Evolutionary conservation across 2,113 vertebrate genomes (phyloP), one percentile per base, ranked within the genome.

Genomic region (Eulacestoma nigropectus): DNA sequence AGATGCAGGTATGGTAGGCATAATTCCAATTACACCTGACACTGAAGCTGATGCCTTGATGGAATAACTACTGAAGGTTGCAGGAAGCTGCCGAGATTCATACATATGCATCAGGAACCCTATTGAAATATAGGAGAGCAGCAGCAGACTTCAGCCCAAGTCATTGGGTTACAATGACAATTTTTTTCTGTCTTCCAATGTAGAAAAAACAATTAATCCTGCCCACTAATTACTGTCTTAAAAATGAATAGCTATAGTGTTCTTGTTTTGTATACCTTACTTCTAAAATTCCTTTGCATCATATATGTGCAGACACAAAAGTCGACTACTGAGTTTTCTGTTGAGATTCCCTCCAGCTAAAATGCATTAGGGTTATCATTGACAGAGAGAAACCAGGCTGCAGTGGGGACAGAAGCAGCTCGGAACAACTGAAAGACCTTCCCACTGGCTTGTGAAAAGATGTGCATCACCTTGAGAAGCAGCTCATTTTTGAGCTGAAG

Each of bases 1-100:
- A 0, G 35, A 69, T 84, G 55, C n/a, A 96, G 86, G 80, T 87
- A n/a, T 68, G 47, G 27, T 41, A 26, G 50, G 23, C 39, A 47
- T 84, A 56, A 78, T 87, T 78, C 88, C 95, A 84, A 47, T 78
- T 92, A 47, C 83, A 96, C 35, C 74, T 91, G 84, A 84, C 64
- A 64, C 73, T 68, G 62, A 89, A 81, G 73, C 25, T 94, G 64
- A 81, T 90, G 47, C 39, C 73, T 89, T 96, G 89, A 92, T 96
- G 86, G 95, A 97, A 92, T 84, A 92, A 92, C 93, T 92, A 78
- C 93, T 78, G 80, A 89, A 89, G 35, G 73, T 18, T 84, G 22
- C 80, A 91, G 91, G 73, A 95, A 91, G 47, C 56, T 86, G 76
- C 27, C 53, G 89, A 74, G 27, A 22, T 81, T 89, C 68, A 92